Conservation (phyloP, 2,888 invertebrate genomes). For the Craniophora ligustri region DNA sequence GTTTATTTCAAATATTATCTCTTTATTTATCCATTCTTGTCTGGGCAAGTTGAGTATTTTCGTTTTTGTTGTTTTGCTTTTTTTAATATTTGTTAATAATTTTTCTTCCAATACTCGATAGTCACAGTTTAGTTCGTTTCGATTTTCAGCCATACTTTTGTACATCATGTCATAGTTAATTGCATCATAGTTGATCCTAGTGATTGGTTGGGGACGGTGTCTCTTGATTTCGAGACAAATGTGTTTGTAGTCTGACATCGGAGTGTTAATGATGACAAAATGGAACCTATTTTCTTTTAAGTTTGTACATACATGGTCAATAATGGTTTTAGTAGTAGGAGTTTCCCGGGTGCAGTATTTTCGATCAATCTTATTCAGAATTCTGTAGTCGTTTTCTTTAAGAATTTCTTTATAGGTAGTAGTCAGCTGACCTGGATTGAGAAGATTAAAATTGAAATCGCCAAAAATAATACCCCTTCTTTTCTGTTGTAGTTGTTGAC, state of each 20-base stretch:
- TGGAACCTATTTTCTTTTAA: slow-evolving; percentile 15
- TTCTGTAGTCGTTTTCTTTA: too few species aligned
- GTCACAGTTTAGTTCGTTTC: too few species aligned
- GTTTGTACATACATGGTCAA: slow-evolving; percentile 36
- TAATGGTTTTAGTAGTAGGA: slow-evolving; percentile 18
- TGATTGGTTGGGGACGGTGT: background rate
- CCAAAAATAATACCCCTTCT: background rate
- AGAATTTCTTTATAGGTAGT: too few species aligned
- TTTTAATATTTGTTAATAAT: too few species aligned
- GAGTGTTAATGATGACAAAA: slow-evolving; percentile 25
- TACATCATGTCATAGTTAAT: slow-evolving; percentile 27
- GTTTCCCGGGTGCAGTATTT: too few species aligned
- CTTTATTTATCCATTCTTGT: slow-evolving; percentile 7
- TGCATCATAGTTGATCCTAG: slow-evolving; percentile 32
- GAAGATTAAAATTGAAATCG: slow-evolving; percentile 25
- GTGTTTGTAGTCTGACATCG: too few species aligned
- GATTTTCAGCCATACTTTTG: background rate
- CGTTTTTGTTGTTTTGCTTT: background rate
- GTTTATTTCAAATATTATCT: too few species aligned
- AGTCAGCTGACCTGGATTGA: background rate
- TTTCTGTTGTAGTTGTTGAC: too few species aligned
- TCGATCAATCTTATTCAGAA: slow-evolving; percentile 4
- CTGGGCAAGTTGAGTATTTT: slow-evolving; percentile 3
- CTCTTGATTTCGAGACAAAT: slow-evolving; percentile 15
- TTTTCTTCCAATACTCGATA: too few species aligned